Conservation (phyloP, 1,140 invertebrate species). For the Drosophila novamexicana region DNA sequence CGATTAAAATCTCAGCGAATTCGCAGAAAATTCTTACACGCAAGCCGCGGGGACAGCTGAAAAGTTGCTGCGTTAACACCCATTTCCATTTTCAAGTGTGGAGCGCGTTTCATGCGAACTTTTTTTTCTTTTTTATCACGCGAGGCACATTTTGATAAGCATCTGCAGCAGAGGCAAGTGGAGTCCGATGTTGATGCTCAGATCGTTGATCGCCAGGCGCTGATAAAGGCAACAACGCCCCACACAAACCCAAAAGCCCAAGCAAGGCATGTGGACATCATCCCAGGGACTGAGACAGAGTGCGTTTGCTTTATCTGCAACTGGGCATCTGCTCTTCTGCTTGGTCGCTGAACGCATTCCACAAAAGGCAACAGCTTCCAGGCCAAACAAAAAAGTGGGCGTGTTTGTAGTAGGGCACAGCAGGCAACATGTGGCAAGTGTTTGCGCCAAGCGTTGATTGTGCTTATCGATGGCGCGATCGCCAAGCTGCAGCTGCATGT, state of each 20-base stretch:
- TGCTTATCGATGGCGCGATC: constrained; percentile 67
- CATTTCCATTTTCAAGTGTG: constrained; percentile 40
- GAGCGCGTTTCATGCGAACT: constrained; percentile 67
- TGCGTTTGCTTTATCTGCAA: constrained; percentile 61
- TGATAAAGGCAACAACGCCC: constrained; percentile 62
- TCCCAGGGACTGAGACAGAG: constrained; percentile 14
- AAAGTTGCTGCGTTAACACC: constrained; percentile 78
- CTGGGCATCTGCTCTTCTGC: constrained; percentile 28
- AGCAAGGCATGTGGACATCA: constrained; percentile 31
- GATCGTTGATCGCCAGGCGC: constrained; percentile 54
- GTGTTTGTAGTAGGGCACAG: constrained; percentile 32
- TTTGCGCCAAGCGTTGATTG: constrained; percentile 82
- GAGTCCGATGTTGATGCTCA: constrained; percentile 46
- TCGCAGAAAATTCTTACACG: constrained; percentile 78
- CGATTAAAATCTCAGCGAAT: constrained; percentile 79
- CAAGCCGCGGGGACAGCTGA: constrained; percentile 70
- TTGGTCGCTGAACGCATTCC: constrained; percentile 14
- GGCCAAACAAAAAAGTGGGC: constrained; percentile 39
- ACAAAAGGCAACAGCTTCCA: constrained; percentile 48
- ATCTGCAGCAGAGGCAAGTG: constrained; percentile 36
- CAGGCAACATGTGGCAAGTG: constrained; percentile 67
- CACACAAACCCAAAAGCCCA: constrained; percentile 35
- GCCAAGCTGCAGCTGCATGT: constrained; percentile 29
- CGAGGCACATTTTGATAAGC: constrained; percentile 72
- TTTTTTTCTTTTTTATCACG: constrained; percentile 75